Evolutionary conservation across 2,888 invertebrate species (phyloP).

Genomic region (Odontocolon sp.): DNA sequence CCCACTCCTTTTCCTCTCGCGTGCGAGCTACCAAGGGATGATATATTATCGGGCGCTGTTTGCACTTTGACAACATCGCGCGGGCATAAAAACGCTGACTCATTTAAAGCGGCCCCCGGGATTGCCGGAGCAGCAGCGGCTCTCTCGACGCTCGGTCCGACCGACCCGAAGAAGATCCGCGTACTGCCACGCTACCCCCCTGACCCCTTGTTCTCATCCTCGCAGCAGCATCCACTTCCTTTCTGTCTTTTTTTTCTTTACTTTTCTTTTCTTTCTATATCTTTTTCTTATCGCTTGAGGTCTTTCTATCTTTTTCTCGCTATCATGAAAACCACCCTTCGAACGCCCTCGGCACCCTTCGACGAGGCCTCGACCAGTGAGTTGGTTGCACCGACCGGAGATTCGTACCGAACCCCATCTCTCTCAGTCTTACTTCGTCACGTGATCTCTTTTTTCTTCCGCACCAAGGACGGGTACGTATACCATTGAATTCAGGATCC

Average conservation of each 20-base stretch:
- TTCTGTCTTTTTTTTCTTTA: slow-evolving; percentile 41
- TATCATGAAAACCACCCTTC: slow-evolving; percentile 29
- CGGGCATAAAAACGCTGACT: slow-evolving; percentile 81
- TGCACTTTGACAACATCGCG: slow-evolving; percentile 81
- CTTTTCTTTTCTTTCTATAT: slow-evolving; percentile 55
- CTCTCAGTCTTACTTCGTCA: slow-evolving; percentile 51
- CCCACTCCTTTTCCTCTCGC: slow-evolving; percentile 20
- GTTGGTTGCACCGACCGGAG: slow-evolving; percentile 54
- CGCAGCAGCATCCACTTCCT: slow-evolving; percentile 13
- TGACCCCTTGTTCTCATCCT: slow-evolving; percentile 47
- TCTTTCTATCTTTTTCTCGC: slow-evolving; percentile 24
- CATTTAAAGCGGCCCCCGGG: slow-evolving; percentile 81
- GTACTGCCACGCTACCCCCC: slow-evolving; percentile 59
- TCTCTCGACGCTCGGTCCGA: slow-evolving; percentile 69
- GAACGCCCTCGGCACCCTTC: slow-evolving; percentile 61
- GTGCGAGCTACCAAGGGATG: slow-evolving; percentile 74
- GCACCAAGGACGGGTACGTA: slow-evolving; percentile 28
- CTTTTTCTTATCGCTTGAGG: slow-evolving; percentile 38
- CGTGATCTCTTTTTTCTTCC: slow-evolving; percentile 75
- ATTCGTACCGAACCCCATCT: slow-evolving; percentile 63
- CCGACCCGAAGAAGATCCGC: slow-evolving; percentile 59
- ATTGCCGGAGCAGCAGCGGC: slow-evolving; percentile 71
- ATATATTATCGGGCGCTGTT: slow-evolving; percentile 81
- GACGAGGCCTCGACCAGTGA: slow-evolving; percentile 47
- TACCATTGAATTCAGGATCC: slow-evolving; percentile 25